Evolutionary conservation across 2,888 invertebrate species (phyloP), one percentile per base, ranked within the genome.

Genomic region (Cybosia mesomella): DNA sequence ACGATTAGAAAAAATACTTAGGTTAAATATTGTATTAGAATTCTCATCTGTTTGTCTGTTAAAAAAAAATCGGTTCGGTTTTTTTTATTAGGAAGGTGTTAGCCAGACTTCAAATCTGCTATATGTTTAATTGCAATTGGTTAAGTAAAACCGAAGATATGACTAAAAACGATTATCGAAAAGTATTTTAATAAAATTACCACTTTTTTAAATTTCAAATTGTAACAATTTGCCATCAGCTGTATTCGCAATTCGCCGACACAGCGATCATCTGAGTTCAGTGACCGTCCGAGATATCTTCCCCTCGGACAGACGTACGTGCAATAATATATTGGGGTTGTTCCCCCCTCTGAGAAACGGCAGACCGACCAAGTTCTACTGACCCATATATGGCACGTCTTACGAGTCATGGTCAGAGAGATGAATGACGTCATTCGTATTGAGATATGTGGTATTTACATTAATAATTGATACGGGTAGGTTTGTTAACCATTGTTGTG

Each of bases 291-390:
- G 60, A 66, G 70, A 66, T 62, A n/a, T 65, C 49, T 58, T 54
- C 54, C 66, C 66, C 69, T 54, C 66, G 63, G 55, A 43, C 66
- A 53, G 53, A 62, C 60, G 57, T 54, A 60, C 36, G 57, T 66
- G 70, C 36, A 62, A 53, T 66, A 59, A 65, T 64, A 64, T 54
- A 57, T 57, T 8, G 58, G 62, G 69, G 67, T 66, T 57, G 69
- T 58, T 58, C 66, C 68, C 58, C 70, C 70, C 70, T 69, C 69
- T 57, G 21, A 64, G 59, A 54, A 57, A 39, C 66, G 74, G 77
- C 57, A 43, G 53, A 53, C 43, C 58, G 68, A 65, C 72, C 71
- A 79, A 80, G 80, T 72, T 69, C 72, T 28, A 78, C 70, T 79
- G 79, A 79, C 79, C 79, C 72, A 79, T 11, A 76, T 79, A 53